Conservation (phyloP, 2,797 vertebrate species). For the Myiotriccus ornatus region DNA sequence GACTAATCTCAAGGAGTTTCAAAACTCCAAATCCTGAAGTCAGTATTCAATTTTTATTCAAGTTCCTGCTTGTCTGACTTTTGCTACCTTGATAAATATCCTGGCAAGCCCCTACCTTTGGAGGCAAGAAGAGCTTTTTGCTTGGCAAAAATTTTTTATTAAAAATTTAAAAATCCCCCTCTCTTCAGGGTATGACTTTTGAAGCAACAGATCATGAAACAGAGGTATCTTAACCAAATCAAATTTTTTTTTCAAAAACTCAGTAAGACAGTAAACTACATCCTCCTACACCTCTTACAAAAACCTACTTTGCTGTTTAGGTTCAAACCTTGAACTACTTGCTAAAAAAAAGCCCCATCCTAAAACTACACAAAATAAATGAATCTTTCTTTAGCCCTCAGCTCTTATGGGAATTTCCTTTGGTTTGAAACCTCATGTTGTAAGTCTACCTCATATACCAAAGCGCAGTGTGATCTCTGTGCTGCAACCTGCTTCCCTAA, state of each 20-base stretch:
- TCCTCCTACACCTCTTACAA: not conserved
- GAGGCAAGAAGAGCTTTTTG: not conserved
- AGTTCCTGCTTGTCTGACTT: not conserved
- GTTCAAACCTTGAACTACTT: not conserved
- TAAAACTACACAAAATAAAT: not conserved
- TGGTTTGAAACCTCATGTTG: not conserved
- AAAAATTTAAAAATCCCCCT: too few relatives aligned
- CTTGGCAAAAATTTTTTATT: not conserved
- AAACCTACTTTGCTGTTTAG: not conserved
- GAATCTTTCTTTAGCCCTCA: not conserved
- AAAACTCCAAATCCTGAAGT: not conserved
- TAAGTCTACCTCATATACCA: not conserved
- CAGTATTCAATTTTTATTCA: not conserved
- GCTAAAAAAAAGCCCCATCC: not conserved
- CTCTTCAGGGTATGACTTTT: not conserved
- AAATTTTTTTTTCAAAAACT: not conserved
- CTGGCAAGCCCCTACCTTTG: not conserved
- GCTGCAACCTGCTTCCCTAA: not conserved
- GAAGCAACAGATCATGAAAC: not conserved
- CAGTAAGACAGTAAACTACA: not conserved
- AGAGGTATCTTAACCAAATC: not conserved
- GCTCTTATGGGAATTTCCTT: not conserved
- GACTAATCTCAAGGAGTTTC: not conserved
- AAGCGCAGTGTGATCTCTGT: not conserved
- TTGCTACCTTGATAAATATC: not conserved